A percentile compares a stretch with the other conserved stretches of the same genome.
Evolutionary conservation across 2,797 vertebrate genomes (phyloP).

Genomic region (Cossypha heuglini): DNA sequence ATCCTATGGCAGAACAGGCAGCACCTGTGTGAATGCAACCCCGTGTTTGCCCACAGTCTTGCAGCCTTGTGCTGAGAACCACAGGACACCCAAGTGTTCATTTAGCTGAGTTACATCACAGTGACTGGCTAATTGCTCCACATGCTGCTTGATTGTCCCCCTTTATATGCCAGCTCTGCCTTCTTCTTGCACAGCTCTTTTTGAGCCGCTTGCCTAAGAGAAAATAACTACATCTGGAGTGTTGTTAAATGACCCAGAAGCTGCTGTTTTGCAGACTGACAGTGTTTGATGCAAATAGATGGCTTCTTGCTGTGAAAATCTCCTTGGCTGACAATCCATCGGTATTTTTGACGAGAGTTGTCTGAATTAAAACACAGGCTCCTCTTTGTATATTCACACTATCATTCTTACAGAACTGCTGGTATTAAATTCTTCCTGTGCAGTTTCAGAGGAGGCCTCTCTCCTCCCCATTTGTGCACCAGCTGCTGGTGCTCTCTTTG

Average conservation of each 20-base stretch:
- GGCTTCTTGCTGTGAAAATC: constrained; percentile 46
- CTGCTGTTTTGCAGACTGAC: constrained; percentile 34
- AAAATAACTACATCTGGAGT: constrained; percentile 60
- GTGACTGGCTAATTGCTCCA: constrained; percentile 3
- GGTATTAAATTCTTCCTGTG: not conserved
- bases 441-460: not conserved
- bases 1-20: not conserved
- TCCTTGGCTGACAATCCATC: constrained; percentile 18
- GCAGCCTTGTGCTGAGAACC: not conserved
- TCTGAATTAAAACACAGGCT: constrained; percentile 37
- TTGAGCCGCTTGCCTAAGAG: constrained; percentile 13
- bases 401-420: not conserved
- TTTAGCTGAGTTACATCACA: constrained; percentile 52
- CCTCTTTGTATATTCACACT: constrained; percentile 8
- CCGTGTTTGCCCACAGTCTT: not conserved
- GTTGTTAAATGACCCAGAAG: constrained; percentile 70
- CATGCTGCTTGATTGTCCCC: constrained; percentile 25
- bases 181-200: constrained; percentile 27
- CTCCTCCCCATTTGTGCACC: constrained; percentile 14
- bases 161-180: not conserved
- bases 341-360: not conserved
- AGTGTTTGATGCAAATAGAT: constrained; percentile 60
- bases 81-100: not conserved
- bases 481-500: constrained; percentile 23
- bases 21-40: not conserved